These are phyloP conservation scores for Hiodon alosoides DNA, from an alignment of 2,113 vertebrate genomes.

Conservation along the genomic window DNA sequence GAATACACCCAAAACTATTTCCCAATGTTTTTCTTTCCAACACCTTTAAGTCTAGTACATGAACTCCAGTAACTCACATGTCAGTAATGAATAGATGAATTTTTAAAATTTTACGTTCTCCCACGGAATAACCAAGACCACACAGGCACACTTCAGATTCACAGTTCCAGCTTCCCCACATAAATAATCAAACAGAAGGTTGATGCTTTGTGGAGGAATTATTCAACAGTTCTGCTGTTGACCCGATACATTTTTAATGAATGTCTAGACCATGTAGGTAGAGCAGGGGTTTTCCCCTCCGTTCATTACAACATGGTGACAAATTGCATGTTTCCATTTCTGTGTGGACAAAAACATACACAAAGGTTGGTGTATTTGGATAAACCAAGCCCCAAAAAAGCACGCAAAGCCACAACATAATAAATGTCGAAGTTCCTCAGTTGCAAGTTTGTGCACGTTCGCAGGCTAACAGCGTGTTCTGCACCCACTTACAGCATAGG, in stretches of 20 bases:
- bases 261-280: conserved; percentile 58
- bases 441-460: background rate
- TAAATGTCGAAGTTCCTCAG: background rate
- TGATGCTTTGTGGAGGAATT: conserved; percentile 50
- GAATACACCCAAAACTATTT: conserved; percentile 55
- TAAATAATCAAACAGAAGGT: conserved; percentile 63
- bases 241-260: background rate
- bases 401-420: background rate
- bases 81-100: conserved; percentile 54
- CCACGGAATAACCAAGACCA: conserved; percentile 55
- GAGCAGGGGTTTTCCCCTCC: conserved; percentile 59
- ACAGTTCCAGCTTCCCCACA: conserved; percentile 36
- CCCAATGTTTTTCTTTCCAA: conserved; percentile 58
- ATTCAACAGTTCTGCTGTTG: background rate
- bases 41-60: conserved; percentile 38
- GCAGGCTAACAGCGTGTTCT: no score
- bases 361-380: conserved; percentile 55
- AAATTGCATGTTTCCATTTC: conserved; percentile 48
- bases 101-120: conserved; percentile 56
- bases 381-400: background rate
- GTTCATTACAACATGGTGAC: conserved; percentile 56
- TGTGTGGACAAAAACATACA: conserved; percentile 43
- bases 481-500: no score
- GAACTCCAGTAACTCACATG: conserved; percentile 33
- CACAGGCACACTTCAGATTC: conserved; percentile 59